Evolutionary conservation across 2,797 vertebrate genomes (phyloP).

Genomic region (Coregonus sp.): DNA sequence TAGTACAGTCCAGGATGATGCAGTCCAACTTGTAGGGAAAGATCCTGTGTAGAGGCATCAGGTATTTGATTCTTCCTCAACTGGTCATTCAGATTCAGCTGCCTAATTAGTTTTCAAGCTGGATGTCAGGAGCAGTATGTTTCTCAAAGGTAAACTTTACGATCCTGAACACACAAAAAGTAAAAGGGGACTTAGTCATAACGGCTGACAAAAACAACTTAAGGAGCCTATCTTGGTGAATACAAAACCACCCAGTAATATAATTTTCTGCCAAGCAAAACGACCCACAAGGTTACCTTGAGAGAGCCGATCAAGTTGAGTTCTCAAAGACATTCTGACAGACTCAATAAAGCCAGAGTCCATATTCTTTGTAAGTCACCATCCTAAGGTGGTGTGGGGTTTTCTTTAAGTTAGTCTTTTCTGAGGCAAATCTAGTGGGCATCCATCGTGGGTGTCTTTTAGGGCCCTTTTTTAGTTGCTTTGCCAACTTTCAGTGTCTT

Average conservation of each 20-base stretch:
- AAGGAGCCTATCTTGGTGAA: not conserved
- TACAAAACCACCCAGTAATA: not conserved
- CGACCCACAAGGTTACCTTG: not conserved
- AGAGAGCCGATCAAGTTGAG: not conserved
- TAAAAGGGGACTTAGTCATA: not conserved
- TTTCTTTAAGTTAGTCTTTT: too few species aligned
- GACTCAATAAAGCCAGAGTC: too few species aligned
- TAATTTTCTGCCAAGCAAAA: not conserved
- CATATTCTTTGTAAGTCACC: too few species aligned
- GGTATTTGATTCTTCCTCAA: constrained; percentile 60
- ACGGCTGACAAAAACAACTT: not conserved
- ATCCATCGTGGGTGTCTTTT: too few species aligned
- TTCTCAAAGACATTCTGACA: not conserved
- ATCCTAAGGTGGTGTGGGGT: too few species aligned
- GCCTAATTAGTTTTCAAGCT: not conserved
- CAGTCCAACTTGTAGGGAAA: constrained; percentile 65
- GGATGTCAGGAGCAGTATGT: not conserved
- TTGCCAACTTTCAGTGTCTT: too few species aligned
- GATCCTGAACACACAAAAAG: not conserved
- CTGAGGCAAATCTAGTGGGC: too few species aligned
- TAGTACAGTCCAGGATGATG: constrained; percentile 91
- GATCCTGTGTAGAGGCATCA: constrained; percentile 69
- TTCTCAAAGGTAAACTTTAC: not conserved
- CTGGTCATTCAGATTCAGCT: not conserved
- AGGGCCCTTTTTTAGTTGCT: too few species aligned